These are phyloP conservation scores for Piprites chloris DNA, from an alignment of 2,113 vertebrate species.

Conservation along the genomic window DNA sequence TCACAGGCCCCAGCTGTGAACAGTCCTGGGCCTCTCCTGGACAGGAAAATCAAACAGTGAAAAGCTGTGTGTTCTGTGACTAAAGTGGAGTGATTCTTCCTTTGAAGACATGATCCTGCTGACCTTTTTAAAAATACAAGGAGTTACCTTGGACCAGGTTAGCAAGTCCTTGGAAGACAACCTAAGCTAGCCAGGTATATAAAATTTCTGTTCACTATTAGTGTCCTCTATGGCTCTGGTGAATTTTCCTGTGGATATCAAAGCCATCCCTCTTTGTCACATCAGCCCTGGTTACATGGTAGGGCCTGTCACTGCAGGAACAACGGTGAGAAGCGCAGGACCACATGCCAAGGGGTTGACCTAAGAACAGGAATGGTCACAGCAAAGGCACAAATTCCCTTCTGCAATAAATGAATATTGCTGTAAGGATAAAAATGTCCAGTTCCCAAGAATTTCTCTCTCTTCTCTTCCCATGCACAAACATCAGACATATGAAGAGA, in stretches of 20 bases:
- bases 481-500: background rate
- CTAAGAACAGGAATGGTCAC: background rate
- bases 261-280: background rate
- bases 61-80: background rate
- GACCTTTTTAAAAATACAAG: background rate
- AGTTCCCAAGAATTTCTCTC: background rate
- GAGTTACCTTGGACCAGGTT: background rate
- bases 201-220: background rate
- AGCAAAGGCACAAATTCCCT: background rate
- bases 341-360: background rate
- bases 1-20: background rate
- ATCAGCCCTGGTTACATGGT: too few relatives aligned
- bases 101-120: background rate
- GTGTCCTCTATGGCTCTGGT: background rate
- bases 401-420: background rate
- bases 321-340: background rate
- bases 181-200: background rate
- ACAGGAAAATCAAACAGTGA: background rate
- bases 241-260: background rate
- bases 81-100: background rate
- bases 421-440: accelerated
- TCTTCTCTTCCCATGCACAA: background rate
- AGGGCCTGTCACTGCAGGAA: background rate
- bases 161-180: background rate
- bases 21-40: background rate